These are phyloP conservation scores for Ptychochromis oligacanthus DNA, from an alignment of 2,113 vertebrate species.

Conservation along the genomic window DNA sequence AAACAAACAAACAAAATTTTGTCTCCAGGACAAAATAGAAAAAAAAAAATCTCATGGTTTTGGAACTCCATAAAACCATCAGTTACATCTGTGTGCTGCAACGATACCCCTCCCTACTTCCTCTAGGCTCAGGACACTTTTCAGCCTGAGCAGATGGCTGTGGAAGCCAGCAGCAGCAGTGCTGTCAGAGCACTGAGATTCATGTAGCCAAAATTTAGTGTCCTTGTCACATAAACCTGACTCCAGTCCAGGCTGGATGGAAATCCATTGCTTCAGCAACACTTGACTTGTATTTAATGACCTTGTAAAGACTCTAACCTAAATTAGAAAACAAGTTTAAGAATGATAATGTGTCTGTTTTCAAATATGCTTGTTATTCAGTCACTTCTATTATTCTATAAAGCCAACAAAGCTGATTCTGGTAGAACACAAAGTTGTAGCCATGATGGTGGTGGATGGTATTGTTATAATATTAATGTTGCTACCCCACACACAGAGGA, in stretches of 20 bases:
- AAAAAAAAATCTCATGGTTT: no score
- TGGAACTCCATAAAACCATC: background rate
- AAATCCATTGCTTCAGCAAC: background rate
- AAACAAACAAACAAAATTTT: no score
- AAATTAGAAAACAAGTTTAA: background rate
- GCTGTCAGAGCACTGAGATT: background rate
- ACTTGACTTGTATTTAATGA: constrained; percentile 1
- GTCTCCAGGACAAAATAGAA: no score
- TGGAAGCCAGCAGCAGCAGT: background rate
- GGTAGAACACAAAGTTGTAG: background rate
- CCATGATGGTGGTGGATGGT: no score
- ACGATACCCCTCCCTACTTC: background rate
- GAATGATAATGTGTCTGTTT: background rate
- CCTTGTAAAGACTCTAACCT: background rate
- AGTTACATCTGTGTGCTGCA: background rate
- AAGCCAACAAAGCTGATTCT: background rate
- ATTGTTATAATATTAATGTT: background rate
- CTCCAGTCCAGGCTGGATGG: background rate
- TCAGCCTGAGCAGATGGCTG: background rate
- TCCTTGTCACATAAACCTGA: background rate
- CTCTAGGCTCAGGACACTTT: background rate
- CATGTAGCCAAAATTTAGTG: background rate
- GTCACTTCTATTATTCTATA: background rate
- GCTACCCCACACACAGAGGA: no score
- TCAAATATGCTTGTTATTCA: background rate